A percentile compares a stretch with the other conserved stretches of the same genome.
Conservation (phyloP, 1,140 invertebrate genomes). For the Stenopsyche tienmushanensis region DNA sequence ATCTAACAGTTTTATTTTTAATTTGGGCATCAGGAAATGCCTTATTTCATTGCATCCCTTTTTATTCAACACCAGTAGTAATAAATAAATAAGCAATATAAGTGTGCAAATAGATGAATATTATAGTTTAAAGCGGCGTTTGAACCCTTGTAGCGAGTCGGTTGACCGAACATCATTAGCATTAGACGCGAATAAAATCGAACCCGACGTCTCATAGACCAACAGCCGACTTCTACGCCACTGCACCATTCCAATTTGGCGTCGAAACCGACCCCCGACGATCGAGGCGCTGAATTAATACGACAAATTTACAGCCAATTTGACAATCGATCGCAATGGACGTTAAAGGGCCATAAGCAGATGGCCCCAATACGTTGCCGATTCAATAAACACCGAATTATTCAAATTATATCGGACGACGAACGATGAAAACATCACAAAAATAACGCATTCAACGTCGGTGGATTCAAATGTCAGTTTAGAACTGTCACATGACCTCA, state of each 20-base stretch:
- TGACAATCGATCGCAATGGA: constrained; percentile 9
- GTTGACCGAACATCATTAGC: constrained; percentile 21
- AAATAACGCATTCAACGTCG: too few species aligned
- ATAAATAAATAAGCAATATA: too few species aligned
- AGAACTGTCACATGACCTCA: too few species aligned
- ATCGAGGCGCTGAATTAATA: constrained; percentile 18
- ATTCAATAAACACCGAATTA: too few species aligned
- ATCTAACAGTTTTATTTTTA: not conserved
- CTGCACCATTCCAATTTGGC: not conserved
- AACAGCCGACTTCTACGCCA: not conserved
- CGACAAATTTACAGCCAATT: constrained; percentile 30
- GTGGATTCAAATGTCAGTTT: too few species aligned
- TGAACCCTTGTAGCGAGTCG: not conserved
- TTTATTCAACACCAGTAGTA: too few species aligned
- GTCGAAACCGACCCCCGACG: not conserved
- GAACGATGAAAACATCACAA: too few species aligned
- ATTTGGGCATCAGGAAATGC: too few species aligned
- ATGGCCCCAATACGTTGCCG: too few species aligned
- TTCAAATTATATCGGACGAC: too few species aligned
- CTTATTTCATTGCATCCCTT: too few species aligned
- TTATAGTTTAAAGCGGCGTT: not conserved
- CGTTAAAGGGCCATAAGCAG: not conserved
- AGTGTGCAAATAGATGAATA: too few species aligned
- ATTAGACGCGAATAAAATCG: constrained; percentile 37
- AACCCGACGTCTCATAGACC: constrained; percentile 23